Base-by-base conservation (phyloP, 2,113 vertebrate species). In the human (Homo sapiens) region DNA sequence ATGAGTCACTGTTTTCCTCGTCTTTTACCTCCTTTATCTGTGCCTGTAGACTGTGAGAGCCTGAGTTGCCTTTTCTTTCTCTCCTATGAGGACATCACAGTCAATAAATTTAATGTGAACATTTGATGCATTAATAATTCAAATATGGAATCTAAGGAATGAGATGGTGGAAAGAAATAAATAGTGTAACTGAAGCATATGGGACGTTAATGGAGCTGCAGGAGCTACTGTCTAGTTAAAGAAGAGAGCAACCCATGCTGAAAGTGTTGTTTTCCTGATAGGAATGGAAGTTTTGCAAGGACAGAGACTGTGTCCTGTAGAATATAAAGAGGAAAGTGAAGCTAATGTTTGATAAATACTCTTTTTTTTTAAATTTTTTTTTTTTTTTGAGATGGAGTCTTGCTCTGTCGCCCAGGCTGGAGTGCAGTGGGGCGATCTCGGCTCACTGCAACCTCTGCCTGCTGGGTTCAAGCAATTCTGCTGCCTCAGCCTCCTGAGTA, bases 81-180 rank as follows among this genome's bases (percentile, higher is more conserved):
- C 64, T 97, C 87, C 88, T 88, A 2, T 43, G 25, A 76, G 95
- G 45, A 84, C 94, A 90, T 82, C 66, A 43, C 3, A 96, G 90
- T 88, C 90, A 90, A 89, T 93, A 97, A 93, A 81, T 94, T 96
- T 97, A 97, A 96, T 97, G 97, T 96, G 96, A 97, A 97, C 90
- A 97, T 96, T 93, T 88, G 66, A 97, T 81, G 88, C 50, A 93
- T 97, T 96, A 97, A 90, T 98, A 97, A 96, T 97, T 93, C 94
- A 97, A 97, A 96, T 88, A 76, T 90, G 92, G 96, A 90, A 97
- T 95, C 76, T 81, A 75, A 73, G 66, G 45, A 70, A 85, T 94
- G 76, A 90, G 80, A 64, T 22, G 32, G 14, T 84, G 8, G 75
- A 91, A 94, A 83, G 32, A 90, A 97, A 96, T 86, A 95, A 86